Percentiles rank a stretch among this genome's conserved stretches.
Evolutionary conservation across 1,140 invertebrate genomes (phyloP).

Genomic region (Ruditapes philippinarum): DNA sequence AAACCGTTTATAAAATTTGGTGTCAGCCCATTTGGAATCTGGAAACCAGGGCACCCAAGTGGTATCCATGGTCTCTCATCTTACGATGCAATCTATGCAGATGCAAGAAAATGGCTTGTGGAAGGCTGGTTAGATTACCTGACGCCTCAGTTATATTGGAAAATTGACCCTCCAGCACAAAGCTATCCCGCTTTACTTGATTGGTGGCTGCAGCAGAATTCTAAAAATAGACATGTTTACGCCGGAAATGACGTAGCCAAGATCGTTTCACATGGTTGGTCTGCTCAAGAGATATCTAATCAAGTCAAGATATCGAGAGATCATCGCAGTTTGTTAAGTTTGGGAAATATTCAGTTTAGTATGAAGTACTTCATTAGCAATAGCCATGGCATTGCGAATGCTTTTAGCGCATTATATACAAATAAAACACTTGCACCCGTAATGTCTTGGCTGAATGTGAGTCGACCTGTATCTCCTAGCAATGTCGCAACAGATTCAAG

Average conservation of each 20-base stretch:
- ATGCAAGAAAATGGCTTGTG: slow-evolving; percentile 82
- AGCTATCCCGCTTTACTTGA: slow-evolving; percentile 81
- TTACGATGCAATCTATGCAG: slow-evolving; percentile 80
- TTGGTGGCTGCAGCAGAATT: slow-evolving; percentile 83
- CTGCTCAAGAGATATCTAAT: slow-evolving; percentile 74
- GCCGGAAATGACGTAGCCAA: slow-evolving; percentile 75
- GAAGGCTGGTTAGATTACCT: slow-evolving; percentile 84
- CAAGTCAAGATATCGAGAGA: slow-evolving; percentile 78
- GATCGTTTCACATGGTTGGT: slow-evolving; percentile 74
- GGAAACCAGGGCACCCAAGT: slow-evolving; percentile 78
- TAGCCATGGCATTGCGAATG: slow-evolving; percentile 74
- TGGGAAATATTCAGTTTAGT: slow-evolving; percentile 82
- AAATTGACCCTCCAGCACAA: slow-evolving; percentile 81
- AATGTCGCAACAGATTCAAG: slow-evolving; percentile 49
- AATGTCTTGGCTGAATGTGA: slow-evolving; percentile 76
- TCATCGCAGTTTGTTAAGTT: slow-evolving; percentile 48
- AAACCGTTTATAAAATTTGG: slow-evolving; percentile 81
- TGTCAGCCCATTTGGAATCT: slow-evolving; percentile 85
- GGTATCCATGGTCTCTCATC: slow-evolving; percentile 80
- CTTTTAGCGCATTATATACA: slow-evolving; percentile 72
- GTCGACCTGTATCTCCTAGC: slow-evolving; percentile 11
- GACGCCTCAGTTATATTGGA: slow-evolving; percentile 84
- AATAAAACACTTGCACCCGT: slow-evolving; percentile 71
- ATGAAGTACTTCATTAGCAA: slow-evolving; percentile 80
- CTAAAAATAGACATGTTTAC: slow-evolving; percentile 74